phyloP scores from a whole-genome alignment of 2,113 vertebrate species.

The Microcebus jonahi region DNA sequence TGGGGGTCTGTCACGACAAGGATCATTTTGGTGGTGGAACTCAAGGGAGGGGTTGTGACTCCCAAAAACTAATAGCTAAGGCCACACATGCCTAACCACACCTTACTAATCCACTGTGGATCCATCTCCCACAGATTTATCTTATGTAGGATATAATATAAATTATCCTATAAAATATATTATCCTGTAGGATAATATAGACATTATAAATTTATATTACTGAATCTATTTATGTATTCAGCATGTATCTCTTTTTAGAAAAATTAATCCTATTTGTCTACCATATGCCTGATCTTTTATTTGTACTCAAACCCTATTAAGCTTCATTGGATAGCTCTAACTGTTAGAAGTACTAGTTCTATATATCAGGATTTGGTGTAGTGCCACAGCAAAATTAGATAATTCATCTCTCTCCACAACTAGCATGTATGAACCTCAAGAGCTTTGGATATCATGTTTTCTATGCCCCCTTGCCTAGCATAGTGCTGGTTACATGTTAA shows the following conservation, averaged over 20 bases:
- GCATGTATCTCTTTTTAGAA: background rate
- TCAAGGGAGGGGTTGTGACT: background rate
- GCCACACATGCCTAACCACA: background rate
- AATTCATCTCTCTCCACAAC: background rate
- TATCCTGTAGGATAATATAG: background rate
- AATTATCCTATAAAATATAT: background rate
- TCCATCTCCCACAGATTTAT: background rate
- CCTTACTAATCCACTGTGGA: background rate
- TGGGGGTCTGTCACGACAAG: background rate
- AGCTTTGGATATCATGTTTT: background rate
- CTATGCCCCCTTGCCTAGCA: background rate
- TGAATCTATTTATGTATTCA: background rate
- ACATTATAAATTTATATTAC: background rate
- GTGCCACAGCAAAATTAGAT: background rate
- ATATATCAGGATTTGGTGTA: background rate
- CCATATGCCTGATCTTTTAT: background rate
- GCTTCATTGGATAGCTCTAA: background rate
- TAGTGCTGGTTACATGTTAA: background rate
- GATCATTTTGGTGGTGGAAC: background rate
- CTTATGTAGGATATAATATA: background rate
- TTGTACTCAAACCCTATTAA: constrained; percentile 26
- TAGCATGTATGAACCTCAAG: background rate
- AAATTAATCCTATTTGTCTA: background rate
- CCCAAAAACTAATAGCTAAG: background rate
- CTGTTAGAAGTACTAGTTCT: background rate